Evolutionary conservation across 2,113 vertebrate genomes (phyloP), one percentile per base, ranked within the genome.

Genomic region (Anoplopoma fimbria): DNA sequence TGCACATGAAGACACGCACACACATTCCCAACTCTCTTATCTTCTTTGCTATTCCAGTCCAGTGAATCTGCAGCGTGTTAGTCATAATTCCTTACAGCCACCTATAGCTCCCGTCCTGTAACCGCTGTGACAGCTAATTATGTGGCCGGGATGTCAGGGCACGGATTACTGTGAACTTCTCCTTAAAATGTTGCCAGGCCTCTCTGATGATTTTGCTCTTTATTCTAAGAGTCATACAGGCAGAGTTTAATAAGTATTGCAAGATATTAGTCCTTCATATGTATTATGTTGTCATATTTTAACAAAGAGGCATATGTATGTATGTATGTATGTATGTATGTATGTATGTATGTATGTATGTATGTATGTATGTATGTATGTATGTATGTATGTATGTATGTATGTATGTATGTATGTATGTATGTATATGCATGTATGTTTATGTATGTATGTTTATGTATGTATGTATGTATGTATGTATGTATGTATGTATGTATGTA

Each of bases 81-180:
- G 61, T 68, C 61, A 63, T 83, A 80, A 83, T 23, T 69, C 58
- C 65, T 57, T 31, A 79, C 63, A 71, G 70, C 60, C 60, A 12
- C 81, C 72, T 84, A 69, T 65, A 69, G 68, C 79, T 36, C n/a
- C 81, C 10, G 63, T 75, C 51, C 55, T 84, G 70, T 71, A 76
- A 86, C 79, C 40, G 2, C 61, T 69, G 72, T 61, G 62, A 36
- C 23, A 4, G 69, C 70, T 87, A 60, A 86, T 90, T 80, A 82
- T 71, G 40, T 33, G 19, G 49, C 64, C 40, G 6, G 23, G 29
- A 74, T 79, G 77, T 80, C 55, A 69, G 36, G 77, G 63, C 40
- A 36, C 33, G 69, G 47, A 57, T 27, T 75, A 80, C 69, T 74
- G 31, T 33, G 40, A 49, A 40, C 38, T 13, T 3, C 42, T 51